Base-by-base conservation (phyloP, 2,888 invertebrate species). In the Phasia obesa region DNA sequence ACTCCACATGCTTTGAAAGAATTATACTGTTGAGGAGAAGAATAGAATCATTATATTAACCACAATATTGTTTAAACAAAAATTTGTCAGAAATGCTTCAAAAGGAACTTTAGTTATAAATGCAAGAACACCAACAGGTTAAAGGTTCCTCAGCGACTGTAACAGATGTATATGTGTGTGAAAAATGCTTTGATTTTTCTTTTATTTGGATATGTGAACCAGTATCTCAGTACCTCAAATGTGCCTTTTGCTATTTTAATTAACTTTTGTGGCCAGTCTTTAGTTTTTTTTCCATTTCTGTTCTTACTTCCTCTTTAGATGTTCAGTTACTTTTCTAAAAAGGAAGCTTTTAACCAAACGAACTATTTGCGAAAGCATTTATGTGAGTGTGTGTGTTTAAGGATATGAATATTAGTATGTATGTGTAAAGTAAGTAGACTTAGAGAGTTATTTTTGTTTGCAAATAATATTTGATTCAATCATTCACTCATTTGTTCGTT, bases 171-270 rank as follows among this genome's bases (percentile, higher is more conserved):
- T n/a, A n/a, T n/a, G n/a, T 35, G 17, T 13, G 47, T 13, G 27
- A 3, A 49, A 21, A 21, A 35, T 9, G 11, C 17, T 67, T 60
- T 60, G 19, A 7, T 5, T 60, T 19, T 27, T 38, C 13, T n/a
- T n/a, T 62, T 21, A 9, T 2, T 55, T 65, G 15, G 17, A 4
- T 15, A n/a, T 62, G 4, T 59, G 9, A 38, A 19, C 1, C 13
- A 11, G 15, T 51, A n/a, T n/a, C 6, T 47, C 4, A 23, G n/a
- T 44, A 60, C 59, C 73, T 69, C 53, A 81, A 73, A 73, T 60
- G 47, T 62, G 31, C 73, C 51, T 83, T 79, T 83, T 70, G 44
- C 35, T 74, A 74, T 76, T 83, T 80, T 83, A 83, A 83, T 83
- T 80, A 83, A 83, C 75, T 76, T 79, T 80, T 80, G 75, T 62